These are phyloP conservation scores for Aegypius monachus DNA, from an alignment of 2,113 vertebrate species.

Conservation along the genomic window DNA sequence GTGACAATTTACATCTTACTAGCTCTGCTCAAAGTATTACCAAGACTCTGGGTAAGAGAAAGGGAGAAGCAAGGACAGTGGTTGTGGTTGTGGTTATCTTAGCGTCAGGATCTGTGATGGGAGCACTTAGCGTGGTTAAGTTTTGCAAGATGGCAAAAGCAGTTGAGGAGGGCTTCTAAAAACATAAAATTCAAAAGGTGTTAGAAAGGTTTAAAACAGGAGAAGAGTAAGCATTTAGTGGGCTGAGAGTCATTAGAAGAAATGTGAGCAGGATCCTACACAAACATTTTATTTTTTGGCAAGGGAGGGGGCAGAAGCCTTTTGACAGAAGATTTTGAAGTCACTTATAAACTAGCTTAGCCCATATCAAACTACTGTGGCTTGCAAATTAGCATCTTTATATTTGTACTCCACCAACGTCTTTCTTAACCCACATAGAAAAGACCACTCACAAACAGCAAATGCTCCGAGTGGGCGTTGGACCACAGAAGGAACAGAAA, in stretches of 20 bases:
- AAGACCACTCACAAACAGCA: neutral
- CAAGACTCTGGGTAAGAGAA: neutral
- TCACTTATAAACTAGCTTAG: neutral
- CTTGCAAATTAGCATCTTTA: neutral
- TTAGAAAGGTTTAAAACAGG: neutral
- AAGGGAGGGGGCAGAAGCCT: neutral
- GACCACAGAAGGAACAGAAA: neutral
- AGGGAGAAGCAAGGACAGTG: neutral
- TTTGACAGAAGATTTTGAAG: neutral
- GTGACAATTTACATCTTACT: neutral
- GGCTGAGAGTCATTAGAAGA: neutral
- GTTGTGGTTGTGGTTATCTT: neutral
- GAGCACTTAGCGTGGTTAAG: neutral
- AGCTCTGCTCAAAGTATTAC: neutral
- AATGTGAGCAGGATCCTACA: neutral
- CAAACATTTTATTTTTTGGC: neutral
- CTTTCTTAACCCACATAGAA: neutral
- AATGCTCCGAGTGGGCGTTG: neutral
- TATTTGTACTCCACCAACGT: neutral
- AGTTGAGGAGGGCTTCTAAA: neutral
- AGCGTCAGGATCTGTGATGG: neutral
- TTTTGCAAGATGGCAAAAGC: neutral
- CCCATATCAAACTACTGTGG: neutral
- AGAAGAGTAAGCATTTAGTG: neutral
- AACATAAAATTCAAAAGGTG: neutral